phyloP scores from a whole-genome alignment of 2,113 vertebrate species.

The Nematolebias whitei region DNA sequence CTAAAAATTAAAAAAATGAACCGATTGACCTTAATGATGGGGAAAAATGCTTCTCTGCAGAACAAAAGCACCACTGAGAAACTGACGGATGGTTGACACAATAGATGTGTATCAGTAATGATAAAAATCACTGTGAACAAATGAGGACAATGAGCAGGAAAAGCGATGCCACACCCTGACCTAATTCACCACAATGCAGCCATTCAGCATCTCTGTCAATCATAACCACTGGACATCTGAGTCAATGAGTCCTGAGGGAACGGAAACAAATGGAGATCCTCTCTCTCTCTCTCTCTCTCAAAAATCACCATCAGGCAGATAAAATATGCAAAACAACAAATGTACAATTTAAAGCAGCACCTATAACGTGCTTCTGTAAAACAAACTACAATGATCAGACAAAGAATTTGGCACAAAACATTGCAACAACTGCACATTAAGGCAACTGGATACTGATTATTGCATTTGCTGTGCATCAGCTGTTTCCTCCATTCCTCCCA shows the following conservation, averaged over 20 bases:
- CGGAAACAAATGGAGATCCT: constrained; percentile 26
- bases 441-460: constrained; percentile 52
- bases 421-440: constrained; percentile 34
- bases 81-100: constrained; percentile 7
- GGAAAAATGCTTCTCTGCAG: neutral
- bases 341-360: neutral
- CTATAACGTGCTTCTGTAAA: neutral
- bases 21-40: constrained; percentile 9
- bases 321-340: neutral
- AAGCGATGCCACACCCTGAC: constrained; percentile 69
- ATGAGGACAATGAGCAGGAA: constrained; percentile 70
- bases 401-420: constrained; percentile 4
- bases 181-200: constrained; percentile 56
- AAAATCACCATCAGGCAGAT: constrained; percentile 1
- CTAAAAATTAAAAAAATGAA: no score
- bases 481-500: constrained; percentile 71
- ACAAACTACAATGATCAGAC: neutral
- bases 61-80: constrained; percentile 5
- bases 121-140: constrained; percentile 65
- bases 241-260: constrained; percentile 45
- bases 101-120: constrained; percentile 33
- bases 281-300: constrained; percentile 11
- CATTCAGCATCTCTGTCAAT: constrained; percentile 65
- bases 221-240: constrained; percentile 57
- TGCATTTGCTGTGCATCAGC: constrained; percentile 70